Evolutionary conservation across 1,140 invertebrate genomes (phyloP).

Genomic region (Drosophila punjabiensis): DNA sequence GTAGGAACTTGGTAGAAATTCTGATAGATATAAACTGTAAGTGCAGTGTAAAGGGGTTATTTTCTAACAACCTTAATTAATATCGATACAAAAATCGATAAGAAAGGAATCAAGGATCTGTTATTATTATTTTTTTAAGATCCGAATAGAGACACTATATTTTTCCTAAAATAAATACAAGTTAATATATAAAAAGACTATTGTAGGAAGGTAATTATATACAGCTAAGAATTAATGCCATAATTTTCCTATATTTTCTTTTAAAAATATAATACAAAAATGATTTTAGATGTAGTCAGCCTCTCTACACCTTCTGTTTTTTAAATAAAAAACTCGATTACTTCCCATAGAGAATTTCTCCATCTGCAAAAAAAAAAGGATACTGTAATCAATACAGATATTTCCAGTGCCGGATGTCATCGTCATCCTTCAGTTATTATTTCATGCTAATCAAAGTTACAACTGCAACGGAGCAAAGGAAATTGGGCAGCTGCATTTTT

Average conservation of each 20-base stretch:
- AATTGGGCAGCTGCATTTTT: constrained; percentile 40
- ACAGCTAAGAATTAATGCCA: no score
- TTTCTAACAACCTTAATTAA: no score
- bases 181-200: no score
- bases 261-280: background rate
- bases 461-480: constrained; percentile 42
- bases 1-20: no score
- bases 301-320: background rate
- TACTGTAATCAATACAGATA: background rate
- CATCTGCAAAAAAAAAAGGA: background rate
- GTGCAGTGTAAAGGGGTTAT: no score
- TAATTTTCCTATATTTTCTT: background rate
- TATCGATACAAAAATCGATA: no score
- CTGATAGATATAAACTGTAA: no score
- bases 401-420: background rate
- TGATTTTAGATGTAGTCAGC: background rate
- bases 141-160: no score
- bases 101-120: no score
- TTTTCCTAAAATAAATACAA: no score
- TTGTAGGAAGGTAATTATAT: no score
- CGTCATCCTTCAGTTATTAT: constrained; percentile 14
- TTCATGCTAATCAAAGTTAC: constrained; percentile 46
- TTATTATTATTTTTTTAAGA: no score
- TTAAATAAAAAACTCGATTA: background rate
- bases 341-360: background rate